These are phyloP conservation scores for Lindbergichthys nudifrons DNA, from an alignment of 2,797 vertebrate species.

Conservation along the genomic window DNA sequence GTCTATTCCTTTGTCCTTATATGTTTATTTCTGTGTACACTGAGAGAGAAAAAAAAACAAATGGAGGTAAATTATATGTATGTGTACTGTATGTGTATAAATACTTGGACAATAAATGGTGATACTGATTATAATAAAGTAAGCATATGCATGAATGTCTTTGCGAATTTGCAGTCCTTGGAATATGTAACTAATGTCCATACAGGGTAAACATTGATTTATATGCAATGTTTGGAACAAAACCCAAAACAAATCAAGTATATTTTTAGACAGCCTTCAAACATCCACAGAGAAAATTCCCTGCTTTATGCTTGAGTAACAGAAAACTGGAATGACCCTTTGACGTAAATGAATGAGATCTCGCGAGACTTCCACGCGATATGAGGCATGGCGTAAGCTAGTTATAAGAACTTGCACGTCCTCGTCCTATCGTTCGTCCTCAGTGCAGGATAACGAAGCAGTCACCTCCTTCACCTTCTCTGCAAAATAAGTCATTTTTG, in stretches of 20 bases:
- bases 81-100: neutral
- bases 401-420: constrained; percentile 43
- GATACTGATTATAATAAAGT: neutral
- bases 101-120: neutral
- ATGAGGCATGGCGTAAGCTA: neutral
- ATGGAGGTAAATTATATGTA: neutral
- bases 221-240: neutral
- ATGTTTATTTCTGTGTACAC: too few species aligned
- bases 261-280: neutral
- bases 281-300: neutral
- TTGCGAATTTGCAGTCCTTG: neutral
- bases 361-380: constrained; percentile 61
- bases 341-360: neutral
- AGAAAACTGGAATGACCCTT: neutral
- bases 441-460: constrained; percentile 86
- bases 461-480: rapidly evolving
- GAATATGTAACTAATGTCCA: neutral
- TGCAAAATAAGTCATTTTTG: neutral
- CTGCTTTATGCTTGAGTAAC: neutral
- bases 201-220: neutral
- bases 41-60: neutral
- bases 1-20: neutral
- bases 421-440: constrained; percentile 87
- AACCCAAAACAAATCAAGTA: neutral
- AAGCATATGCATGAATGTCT: neutral